phyloP scores from a whole-genome alignment of 2,113 vertebrate species.

The Pogona vitticeps region DNA sequence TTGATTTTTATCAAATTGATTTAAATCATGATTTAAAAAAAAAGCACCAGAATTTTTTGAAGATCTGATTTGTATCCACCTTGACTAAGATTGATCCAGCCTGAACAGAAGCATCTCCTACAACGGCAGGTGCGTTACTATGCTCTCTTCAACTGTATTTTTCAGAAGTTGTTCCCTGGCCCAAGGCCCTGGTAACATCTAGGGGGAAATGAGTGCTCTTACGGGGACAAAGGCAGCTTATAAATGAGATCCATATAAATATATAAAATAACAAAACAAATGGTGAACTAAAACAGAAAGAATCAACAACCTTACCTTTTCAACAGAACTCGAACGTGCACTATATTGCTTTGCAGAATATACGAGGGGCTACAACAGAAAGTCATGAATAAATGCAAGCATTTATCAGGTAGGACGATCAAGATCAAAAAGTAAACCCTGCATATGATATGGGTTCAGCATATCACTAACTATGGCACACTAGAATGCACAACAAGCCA shows the following conservation, averaged over 20 bases:
- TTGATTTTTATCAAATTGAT: no score
- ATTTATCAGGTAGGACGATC: not conserved
- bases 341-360: constrained; percentile 90
- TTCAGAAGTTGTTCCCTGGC: not conserved
- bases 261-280: no score
- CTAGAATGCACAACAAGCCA: not conserved
- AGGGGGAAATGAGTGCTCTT: no score
- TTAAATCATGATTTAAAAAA: no score
- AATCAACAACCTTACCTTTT: constrained; percentile 79
- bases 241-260: no score
- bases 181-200: not conserved
- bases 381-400: not conserved
- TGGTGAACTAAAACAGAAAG: not conserved
- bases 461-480: not conserved
- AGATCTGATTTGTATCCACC: no score
- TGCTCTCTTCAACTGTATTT: not conserved
- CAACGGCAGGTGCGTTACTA: not conserved
- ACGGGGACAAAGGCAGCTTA: no score
- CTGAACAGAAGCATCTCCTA: not conserved
- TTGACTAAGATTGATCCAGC: no score
- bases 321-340: constrained; percentile 82
- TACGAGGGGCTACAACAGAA: constrained; percentile 86
- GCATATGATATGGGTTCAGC: not conserved
- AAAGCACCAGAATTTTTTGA: no score
- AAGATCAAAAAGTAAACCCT: not conserved